Evolutionary conservation across 2,888 invertebrate species (phyloP), one percentile per base, ranked within the genome.

Genomic region (Stictocephala bisonia): DNA sequence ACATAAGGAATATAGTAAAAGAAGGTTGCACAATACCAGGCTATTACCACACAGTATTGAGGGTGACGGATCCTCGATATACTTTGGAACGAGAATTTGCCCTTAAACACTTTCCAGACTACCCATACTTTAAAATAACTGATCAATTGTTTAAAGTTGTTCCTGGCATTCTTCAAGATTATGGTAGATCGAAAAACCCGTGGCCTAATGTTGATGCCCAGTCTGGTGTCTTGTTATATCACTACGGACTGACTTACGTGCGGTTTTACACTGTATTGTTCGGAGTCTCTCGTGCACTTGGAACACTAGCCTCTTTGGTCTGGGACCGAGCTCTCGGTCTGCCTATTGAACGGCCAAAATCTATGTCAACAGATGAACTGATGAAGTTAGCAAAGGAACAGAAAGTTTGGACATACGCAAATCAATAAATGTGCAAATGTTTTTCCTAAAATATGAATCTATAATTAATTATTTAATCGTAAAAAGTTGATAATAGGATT

Each of bases 191-290:
- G 75, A 94, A 96, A 89, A 97, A 97, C 89, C 97, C 97, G 75
- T 97, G 96, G 96, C 97, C 97, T 78, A 97, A 98, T 84, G 97
- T 97, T 79, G 97, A 98, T 86, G 96, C 97, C 18, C 97, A 97
- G 86, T 96, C 96, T 78, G 97, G 97, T 78, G 96, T 94, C 58
- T 88, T 96, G 66, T 87, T 96, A 79, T 94, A 94, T 90, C 92
- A 94, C 89, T 95, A 93, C 84, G 94, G 94, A 73, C 88, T 96
- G 86, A 94, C 89, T 81, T 95, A 96, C 86, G 95, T 94, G 93
- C 92, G 90, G 85, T 96, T 93, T 87, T 96, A 96, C 89, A 96
- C 95, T 18, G 95, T 95, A 29, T 87, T 96, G 85, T 96, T 96
- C 85, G 95, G 95, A 75, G 95, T 96, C 69, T 95, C 95, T 0